phyloP scores from a whole-genome alignment of 1,140 invertebrate genomes.

The Chymomyza costata region DNA sequence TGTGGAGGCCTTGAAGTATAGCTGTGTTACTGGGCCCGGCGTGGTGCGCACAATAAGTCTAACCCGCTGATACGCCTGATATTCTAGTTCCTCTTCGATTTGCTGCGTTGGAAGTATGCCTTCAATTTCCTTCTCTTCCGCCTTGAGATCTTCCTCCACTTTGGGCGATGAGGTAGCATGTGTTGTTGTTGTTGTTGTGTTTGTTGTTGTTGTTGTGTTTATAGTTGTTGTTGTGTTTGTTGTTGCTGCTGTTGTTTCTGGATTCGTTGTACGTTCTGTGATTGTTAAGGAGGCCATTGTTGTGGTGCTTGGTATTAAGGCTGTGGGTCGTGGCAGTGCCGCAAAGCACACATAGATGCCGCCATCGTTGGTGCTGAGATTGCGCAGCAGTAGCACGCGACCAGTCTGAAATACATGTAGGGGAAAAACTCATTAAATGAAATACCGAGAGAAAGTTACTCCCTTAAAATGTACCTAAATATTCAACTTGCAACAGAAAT shows the following conservation, averaged over 20 bases:
- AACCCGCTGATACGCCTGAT: constrained; percentile 53
- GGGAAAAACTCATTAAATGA: too few species aligned
- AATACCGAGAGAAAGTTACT: too few species aligned
- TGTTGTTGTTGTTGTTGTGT: constrained; percentile 12
- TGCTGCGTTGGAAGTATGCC: not conserved
- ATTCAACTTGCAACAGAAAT: too few species aligned
- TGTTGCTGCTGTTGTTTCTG: constrained; percentile 19
- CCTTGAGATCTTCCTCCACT: not conserved
- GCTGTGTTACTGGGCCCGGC: constrained; percentile 64
- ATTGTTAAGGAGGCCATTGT: not conserved
- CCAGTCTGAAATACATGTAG: constrained; percentile 56
- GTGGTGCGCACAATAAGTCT: constrained; percentile 62
- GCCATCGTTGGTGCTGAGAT: constrained; percentile 58
- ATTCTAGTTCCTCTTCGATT: constrained; percentile 42
- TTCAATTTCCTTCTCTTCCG: constrained; percentile 2
- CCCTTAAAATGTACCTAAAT: too few species aligned
- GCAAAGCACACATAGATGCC: constrained; percentile 72
- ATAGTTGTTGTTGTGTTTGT: constrained; percentile 21
- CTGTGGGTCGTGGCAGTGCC: constrained; percentile 30
- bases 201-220: constrained; percentile 14
- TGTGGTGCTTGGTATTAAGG: not conserved
- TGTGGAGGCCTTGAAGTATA: constrained; percentile 72
- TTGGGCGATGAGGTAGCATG: constrained; percentile 13
- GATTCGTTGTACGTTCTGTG: too few species aligned
- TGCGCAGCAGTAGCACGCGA: constrained; percentile 56